A percentile compares a stretch with the other conserved stretches of the same genome.
These are phyloP conservation scores for Ctenomys sociabilis DNA, from an alignment of 2,113 vertebrate genomes.

Conservation along the genomic window DNA sequence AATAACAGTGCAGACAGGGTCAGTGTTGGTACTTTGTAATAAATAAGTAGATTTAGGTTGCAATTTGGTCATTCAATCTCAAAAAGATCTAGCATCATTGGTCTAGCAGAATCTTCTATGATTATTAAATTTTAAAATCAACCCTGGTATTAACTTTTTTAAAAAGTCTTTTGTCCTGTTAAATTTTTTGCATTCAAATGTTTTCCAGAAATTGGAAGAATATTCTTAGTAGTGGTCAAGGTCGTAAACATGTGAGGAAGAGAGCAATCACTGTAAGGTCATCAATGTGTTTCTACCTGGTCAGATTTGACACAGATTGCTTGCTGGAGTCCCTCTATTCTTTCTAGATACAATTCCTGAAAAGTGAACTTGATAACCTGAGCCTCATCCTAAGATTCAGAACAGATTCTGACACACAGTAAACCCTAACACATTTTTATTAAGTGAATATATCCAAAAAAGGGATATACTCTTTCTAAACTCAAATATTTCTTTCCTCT, in stretches of 20 bases:
- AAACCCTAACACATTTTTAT: background rate
- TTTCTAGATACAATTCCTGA: background rate
- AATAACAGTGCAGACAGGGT: background rate
- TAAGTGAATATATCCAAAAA: background rate
- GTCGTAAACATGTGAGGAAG: background rate
- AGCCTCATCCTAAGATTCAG: background rate
- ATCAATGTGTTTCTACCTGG: background rate
- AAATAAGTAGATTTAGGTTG: background rate
- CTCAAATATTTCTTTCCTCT: background rate
- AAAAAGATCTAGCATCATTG: background rate
- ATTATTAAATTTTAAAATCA: constrained; percentile 49
- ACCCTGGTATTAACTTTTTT: background rate
- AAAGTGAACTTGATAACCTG: background rate
- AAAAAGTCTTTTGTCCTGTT: constrained; percentile 22
- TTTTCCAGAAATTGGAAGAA: constrained; percentile 5
- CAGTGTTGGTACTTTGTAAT: background rate
- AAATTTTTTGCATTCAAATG: constrained; percentile 11
- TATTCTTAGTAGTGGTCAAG: background rate
- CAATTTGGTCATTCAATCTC: background rate
- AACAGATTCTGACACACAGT: background rate
- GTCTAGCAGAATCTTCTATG: background rate
- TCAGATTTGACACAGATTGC: background rate
- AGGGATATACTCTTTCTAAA: constrained; percentile 21
- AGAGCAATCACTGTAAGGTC: background rate
- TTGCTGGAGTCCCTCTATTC: background rate